These are phyloP conservation scores for Drosophila diplacantha DNA, from an alignment of 2,888 invertebrate species.

Conservation along the genomic window DNA sequence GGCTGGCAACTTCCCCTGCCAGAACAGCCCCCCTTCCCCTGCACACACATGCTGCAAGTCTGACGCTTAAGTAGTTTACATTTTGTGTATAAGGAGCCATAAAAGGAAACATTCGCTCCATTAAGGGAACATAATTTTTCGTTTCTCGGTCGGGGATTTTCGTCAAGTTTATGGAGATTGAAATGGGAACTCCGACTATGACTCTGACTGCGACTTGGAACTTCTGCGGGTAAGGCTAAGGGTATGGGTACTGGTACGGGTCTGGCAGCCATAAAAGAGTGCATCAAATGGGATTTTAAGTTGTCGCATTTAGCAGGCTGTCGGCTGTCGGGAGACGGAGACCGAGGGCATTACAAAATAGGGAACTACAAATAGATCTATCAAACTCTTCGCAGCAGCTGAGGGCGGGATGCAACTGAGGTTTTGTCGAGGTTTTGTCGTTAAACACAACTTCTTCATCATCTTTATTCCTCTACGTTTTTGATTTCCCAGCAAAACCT, in stretches of 20 bases:
- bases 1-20: constrained; percentile 1
- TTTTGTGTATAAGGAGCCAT: constrained; percentile 65
- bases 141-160: constrained; percentile 66
- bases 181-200: constrained; percentile 44
- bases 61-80: constrained; percentile 75
- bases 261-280: constrained; percentile 66
- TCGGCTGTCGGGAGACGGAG: constrained; percentile 39
- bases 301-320: constrained; percentile 71
- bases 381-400: constrained; percentile 60
- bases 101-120: constrained; percentile 73
- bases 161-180: constrained; percentile 74
- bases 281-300: constrained; percentile 75
- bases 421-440: constrained; percentile 54
- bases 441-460: constrained; percentile 45
- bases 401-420: constrained; percentile 23
- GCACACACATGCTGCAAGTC: constrained; percentile 37
- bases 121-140: constrained; percentile 74
- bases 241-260: constrained; percentile 24
- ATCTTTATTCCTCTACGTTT: constrained; percentile 6
- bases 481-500: constrained; percentile 51
- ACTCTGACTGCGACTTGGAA: constrained; percentile 6
- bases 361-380: constrained; percentile 70
- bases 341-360: constrained; percentile 6
- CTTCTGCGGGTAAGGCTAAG: constrained; percentile 30
- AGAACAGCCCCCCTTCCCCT: neutral